Conservation (phyloP, 2,888 invertebrate genomes). For the Seira ritae region DNA sequence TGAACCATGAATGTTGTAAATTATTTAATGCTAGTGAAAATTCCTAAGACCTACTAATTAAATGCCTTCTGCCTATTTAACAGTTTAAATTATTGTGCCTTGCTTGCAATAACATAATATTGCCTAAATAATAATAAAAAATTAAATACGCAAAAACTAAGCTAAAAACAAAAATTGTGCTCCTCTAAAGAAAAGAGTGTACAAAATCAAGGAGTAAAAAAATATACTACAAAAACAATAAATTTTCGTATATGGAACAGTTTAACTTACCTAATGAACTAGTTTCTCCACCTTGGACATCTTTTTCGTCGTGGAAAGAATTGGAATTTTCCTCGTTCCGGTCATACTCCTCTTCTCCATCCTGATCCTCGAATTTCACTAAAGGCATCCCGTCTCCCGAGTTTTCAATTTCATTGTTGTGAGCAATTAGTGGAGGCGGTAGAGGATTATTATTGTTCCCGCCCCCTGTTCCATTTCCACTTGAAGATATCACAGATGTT, state of each 20-base stretch:
- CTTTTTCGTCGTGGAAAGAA: conserved; percentile 63
- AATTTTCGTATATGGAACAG: neutral
- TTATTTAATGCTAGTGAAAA: no score
- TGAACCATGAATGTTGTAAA: no score
- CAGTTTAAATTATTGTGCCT: no score
- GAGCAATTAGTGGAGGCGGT: conserved; percentile 28
- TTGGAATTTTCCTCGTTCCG: conserved; percentile 70
- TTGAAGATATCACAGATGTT: conserved; percentile 62
- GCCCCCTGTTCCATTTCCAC: conserved; percentile 27
- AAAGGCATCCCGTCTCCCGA: conserved; percentile 54
- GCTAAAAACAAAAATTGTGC: neutral
- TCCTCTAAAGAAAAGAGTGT: conserved; percentile 26
- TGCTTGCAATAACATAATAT: no score
- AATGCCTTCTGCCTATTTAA: no score
- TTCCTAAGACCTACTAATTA: no score
- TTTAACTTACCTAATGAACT: conserved; percentile 66
- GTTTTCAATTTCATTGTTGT: conserved; percentile 38
- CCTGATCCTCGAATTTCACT: conserved; percentile 68
- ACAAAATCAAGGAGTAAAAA: conserved; percentile 25
- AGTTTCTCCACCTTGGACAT: conserved; percentile 43
- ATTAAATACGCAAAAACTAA: no score
- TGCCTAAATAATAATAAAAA: no score
- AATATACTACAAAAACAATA: conserved; percentile 3
- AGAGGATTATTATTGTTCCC: conserved; percentile 7
- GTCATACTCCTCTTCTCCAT: conserved; percentile 60